Evolutionary conservation across 2,797 vertebrate species (phyloP).

Genomic region (Emys orbicularis): DNA sequence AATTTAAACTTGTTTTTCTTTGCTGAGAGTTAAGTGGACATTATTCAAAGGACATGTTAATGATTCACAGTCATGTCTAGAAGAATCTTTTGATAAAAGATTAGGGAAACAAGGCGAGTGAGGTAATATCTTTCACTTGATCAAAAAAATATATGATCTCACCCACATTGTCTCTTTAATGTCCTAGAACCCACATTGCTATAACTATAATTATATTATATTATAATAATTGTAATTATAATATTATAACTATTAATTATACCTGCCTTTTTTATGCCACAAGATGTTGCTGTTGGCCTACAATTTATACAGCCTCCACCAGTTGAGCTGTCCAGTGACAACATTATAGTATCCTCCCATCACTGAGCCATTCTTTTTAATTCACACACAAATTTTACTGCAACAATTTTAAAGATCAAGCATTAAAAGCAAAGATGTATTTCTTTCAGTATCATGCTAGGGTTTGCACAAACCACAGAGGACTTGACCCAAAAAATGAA

Average conservation of each 20-base stretch:
- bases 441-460: not conserved
- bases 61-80: not conserved
- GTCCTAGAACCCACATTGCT: not conserved
- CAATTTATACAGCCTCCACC: not conserved
- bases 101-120: not conserved
- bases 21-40: not conserved
- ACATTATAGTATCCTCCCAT: not conserved
- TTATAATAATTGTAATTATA: too few relatives aligned
- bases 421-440: not conserved
- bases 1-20: not conserved
- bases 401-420: not conserved
- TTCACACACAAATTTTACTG: not conserved
- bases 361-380: not conserved
- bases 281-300: slow-evolving; percentile 58
- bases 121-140: not conserved
- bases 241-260: too few relatives aligned
- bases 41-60: not conserved
- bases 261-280: slow-evolving; percentile 25
- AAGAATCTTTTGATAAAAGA: not conserved
- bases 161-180: not conserved
- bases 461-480: not conserved
- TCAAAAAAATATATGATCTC: not conserved
- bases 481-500: not conserved
- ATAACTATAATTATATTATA: too few relatives aligned
- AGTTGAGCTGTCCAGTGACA: not conserved